Conservation (phyloP, 2,888 invertebrate species). For the Oithona nana region DNA sequence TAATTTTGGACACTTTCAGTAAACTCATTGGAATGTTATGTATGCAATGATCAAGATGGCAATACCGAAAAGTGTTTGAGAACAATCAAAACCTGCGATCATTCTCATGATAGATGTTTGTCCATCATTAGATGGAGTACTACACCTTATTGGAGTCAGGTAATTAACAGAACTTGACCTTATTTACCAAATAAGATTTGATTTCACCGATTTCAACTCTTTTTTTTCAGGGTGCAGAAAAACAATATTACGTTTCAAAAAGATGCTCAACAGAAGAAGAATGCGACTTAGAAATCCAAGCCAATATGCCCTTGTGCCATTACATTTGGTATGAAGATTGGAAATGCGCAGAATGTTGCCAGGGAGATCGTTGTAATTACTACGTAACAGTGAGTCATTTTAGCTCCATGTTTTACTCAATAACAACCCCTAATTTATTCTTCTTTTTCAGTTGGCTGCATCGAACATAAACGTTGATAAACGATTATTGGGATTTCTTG, state of each 20-base stretch:
- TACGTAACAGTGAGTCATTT: conserved; percentile 79
- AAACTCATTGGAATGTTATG: conserved; percentile 98
- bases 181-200: not conserved
- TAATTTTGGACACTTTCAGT: no score
- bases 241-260: conserved; percentile 83
- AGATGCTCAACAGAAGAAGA: conserved; percentile 59
- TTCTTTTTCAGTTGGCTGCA: not conserved
- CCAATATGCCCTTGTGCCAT: conserved; percentile 57
- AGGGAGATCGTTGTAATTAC: conserved; percentile 86
- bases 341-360: conserved; percentile 88
- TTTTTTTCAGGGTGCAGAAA: conserved; percentile 61
- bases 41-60: conserved; percentile 76
- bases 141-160: conserved; percentile 59
- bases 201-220: not conserved
- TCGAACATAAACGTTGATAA: not conserved
- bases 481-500: no score
- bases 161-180: not conserved
- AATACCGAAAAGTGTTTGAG: conserved; percentile 80
- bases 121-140: conserved; percentile 80
- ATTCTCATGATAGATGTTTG: conserved; percentile 63
- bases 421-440: not conserved
- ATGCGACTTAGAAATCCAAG: conserved; percentile 50
- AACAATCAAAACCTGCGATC: conserved; percentile 74
- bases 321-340: conserved; percentile 87
- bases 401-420: not conserved